Percentiles rank a stretch among this genome's conserved stretches.
Evolutionary conservation across 2,888 invertebrate genomes (phyloP).

Genomic region (Tenthredo distinguenda): DNA sequence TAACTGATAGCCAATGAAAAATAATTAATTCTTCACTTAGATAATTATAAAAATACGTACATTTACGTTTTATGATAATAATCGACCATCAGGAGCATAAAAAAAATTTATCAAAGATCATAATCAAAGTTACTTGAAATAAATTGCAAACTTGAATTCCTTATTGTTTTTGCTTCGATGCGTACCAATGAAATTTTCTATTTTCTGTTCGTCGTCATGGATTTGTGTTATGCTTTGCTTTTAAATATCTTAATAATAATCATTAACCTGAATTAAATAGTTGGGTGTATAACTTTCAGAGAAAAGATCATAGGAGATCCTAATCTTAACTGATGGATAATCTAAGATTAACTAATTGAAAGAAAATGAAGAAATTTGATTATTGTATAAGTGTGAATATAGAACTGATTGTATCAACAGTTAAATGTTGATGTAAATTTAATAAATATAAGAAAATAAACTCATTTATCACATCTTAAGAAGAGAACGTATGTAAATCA

Average conservation of each 20-base stretch:
- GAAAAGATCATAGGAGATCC: not conserved
- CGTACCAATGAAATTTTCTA: not conserved
- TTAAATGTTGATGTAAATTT: conserved; percentile 45
- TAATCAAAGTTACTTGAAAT: not conserved
- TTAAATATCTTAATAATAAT: not conserved
- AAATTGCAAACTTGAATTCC: not conserved
- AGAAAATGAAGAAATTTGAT: not conserved
- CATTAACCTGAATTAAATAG: not conserved
- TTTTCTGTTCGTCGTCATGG: not conserved
- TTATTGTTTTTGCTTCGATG: not conserved
- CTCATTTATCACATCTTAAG: not conserved
- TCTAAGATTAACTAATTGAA: conserved; percentile 31
- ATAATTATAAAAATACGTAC: not conserved
- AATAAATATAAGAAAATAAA: conserved; percentile 33
- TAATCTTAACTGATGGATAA: not conserved
- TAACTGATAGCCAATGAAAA: not conserved
- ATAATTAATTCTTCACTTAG: not conserved
- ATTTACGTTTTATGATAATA: not conserved
- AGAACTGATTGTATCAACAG: conserved; percentile 40
- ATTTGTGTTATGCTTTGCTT: not conserved
- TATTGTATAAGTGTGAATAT: conserved; percentile 26
- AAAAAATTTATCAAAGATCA: not conserved
- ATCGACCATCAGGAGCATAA: not conserved
- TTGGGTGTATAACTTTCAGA: not conserved
- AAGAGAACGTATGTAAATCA: conserved; percentile 24